Conservation (phyloP, 2,113 vertebrate genomes). For the Myxocyprinus asiaticus region DNA sequence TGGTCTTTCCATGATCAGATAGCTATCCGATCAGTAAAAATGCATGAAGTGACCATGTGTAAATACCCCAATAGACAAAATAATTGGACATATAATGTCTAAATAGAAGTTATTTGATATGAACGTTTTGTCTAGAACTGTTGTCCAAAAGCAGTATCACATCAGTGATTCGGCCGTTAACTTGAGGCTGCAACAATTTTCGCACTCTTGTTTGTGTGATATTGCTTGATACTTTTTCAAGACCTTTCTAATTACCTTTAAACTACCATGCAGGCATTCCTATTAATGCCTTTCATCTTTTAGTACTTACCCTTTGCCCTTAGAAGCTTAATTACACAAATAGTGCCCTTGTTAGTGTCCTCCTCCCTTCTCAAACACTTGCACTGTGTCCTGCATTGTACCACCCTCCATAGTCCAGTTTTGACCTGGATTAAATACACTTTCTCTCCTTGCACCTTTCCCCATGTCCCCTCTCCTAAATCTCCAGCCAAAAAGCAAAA, state of each 20-base stretch:
- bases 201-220: too few relatives aligned
- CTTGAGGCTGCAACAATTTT: too few relatives aligned
- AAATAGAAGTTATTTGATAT: too few relatives aligned
- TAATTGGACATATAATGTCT: too few relatives aligned
- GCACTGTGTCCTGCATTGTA: neutral
- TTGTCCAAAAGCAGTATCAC: too few relatives aligned
- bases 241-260: neutral
- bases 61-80: too few relatives aligned
- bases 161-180: too few relatives aligned
- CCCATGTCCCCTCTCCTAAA: neutral
- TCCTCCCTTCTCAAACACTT: neutral
- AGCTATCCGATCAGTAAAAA: too few relatives aligned
- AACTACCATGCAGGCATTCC: neutral
- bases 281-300: neutral
- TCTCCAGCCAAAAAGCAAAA: neutral
- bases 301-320: neutral
- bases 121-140: too few relatives aligned
- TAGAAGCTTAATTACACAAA: neutral
- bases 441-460: conserved; percentile 37
- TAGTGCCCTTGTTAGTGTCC: neutral
- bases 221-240: neutral
- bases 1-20: too few relatives aligned
- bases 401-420: conserved; percentile 7
- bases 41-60: too few relatives aligned
- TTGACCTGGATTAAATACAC: neutral